Conservation (phyloP, 2,888 invertebrate genomes). For the Metopia argyrocephala region DNA sequence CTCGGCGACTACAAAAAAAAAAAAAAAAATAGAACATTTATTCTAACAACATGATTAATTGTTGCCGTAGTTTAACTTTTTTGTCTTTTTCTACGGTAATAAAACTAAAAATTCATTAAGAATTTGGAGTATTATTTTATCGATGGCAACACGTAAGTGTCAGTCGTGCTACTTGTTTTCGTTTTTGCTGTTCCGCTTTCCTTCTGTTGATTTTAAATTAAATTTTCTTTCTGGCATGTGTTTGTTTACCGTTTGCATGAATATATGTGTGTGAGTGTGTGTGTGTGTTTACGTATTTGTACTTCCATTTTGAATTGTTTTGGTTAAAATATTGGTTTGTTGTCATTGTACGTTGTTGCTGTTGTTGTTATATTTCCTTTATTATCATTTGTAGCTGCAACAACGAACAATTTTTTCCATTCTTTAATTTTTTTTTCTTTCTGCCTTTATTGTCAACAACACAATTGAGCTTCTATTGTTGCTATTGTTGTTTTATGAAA, state of each 20-base stretch:
- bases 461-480: slow-evolving; percentile 44
- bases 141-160: background rate
- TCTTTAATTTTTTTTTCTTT: slow-evolving; percentile 11
- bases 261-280: background rate
- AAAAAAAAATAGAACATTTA: no score
- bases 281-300: slow-evolving; percentile 63
- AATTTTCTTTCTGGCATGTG: slow-evolving; percentile 44
- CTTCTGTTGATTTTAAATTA: slow-evolving; percentile 61
- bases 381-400: slow-evolving; percentile 20
- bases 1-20: no score
- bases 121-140: background rate
- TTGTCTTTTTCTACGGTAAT: background rate
- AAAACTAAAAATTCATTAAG: no score
- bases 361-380: slow-evolving; percentile 29
- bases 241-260: background rate
- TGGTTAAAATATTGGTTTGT: slow-evolving; percentile 38
- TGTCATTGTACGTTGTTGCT: slow-evolving; percentile 19
- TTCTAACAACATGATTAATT: no score
- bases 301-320: slow-evolving; percentile 52
- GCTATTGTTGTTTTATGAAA: slow-evolving; percentile 35
- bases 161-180: background rate
- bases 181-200: background rate
- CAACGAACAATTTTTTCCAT: background rate
- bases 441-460: slow-evolving; percentile 40
- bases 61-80: no score